Evolutionary conservation across 2,797 vertebrate species (phyloP).

Genomic region (Diglossa cyanea): DNA sequence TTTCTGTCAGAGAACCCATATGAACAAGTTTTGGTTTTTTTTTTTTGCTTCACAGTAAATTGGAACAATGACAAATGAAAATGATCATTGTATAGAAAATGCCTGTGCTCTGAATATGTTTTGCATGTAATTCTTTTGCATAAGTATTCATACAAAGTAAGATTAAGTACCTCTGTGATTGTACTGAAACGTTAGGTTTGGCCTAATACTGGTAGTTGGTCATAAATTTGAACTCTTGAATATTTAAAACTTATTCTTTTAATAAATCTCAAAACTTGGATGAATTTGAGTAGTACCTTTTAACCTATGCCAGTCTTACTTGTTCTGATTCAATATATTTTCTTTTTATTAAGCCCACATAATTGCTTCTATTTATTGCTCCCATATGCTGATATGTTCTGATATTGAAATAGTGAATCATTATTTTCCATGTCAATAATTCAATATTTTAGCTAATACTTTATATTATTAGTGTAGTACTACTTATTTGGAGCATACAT

Average conservation of each 20-base stretch:
- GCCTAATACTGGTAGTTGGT: not conserved
- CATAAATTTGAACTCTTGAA: not conserved
- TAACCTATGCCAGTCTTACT: not conserved
- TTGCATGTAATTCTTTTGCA: not conserved
- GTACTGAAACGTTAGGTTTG: not conserved
- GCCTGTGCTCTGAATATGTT: not conserved
- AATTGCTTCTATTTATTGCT: not conserved
- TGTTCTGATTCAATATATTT: not conserved
- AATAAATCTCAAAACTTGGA: not conserved
- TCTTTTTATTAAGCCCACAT: not conserved
- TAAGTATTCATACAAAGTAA: not conserved
- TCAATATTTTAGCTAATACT: not conserved
- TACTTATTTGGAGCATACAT: not conserved
- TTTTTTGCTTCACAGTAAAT: not conserved
- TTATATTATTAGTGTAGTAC: not conserved
- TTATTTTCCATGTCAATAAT: not conserved
- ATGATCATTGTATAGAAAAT: not conserved
- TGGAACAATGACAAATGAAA: not conserved
- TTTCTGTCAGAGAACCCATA: not conserved
- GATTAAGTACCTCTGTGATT: not conserved
- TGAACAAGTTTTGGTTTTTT: not conserved
- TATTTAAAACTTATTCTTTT: not conserved
- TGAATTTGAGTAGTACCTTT: not conserved
- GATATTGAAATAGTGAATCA: not conserved
- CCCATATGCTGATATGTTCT: not conserved